A percentile compares a stretch with the other conserved stretches of the same genome.
These are phyloP conservation scores for Phrynocephalus forsythii DNA, from an alignment of 2,797 vertebrate species.

Conservation along the genomic window DNA sequence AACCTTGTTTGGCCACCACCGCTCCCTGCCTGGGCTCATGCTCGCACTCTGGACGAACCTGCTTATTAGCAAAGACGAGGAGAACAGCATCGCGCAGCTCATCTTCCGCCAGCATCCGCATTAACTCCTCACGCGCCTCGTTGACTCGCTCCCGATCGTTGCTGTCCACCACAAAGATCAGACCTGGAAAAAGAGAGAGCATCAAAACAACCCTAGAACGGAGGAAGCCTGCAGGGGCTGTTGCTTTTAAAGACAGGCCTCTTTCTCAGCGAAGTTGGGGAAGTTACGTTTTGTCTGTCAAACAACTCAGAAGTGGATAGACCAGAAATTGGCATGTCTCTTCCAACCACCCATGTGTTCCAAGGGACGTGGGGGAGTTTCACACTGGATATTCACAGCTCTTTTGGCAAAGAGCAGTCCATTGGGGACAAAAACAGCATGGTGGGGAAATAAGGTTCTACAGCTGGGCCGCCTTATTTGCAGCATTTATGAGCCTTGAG, in stretches of 20 bases:
- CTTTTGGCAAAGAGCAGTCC: no score
- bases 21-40: background rate
- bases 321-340: background rate
- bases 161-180: conserved; percentile 98
- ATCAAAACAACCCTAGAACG: background rate
- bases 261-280: background rate
- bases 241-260: background rate
- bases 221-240: background rate
- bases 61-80: conserved; percentile 96
- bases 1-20: background rate
- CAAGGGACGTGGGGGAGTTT: no score
- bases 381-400: no score
- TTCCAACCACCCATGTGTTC: no score
- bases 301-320: no score
- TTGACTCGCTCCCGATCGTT: conserved; percentile 95
- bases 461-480: background rate
- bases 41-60: conserved; percentile 78
- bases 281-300: background rate
- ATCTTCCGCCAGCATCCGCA: conserved; percentile 97
- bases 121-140: conserved; percentile 94
- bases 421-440: no score
- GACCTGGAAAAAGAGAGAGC: conserved; percentile 71
- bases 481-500: background rate
- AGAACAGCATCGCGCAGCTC: conserved; percentile 95
- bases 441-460: no score